Base-by-base conservation (phyloP, 1,140 invertebrate species). In the Archivesica marissinica region DNA sequence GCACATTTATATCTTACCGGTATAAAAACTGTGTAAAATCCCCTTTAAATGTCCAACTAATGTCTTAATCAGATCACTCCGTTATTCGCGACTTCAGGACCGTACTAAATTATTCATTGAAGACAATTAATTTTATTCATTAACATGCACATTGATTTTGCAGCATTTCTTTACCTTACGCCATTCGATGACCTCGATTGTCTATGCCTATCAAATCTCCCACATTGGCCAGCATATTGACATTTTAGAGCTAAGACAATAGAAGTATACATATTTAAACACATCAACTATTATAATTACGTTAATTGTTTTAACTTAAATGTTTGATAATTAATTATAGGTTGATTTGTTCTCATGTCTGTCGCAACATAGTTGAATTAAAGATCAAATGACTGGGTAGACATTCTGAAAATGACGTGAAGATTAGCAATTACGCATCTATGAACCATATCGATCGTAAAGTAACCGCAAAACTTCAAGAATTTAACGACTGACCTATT, bases 261-360 rank as follows among this genome's bases (percentile, higher is more conserved):
- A 64, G 30, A 4, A 7, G 7, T 17, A 64, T 33, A 64, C 4
- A 64, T 35, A 2, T 64, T 35, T 0, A 7, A 64, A 64, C 59
- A 64, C 33, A 35, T 30, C 59, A 64, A 20, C 30, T 64, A 64
- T 20, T 30, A 64, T 64, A 13, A 64, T 64, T 64, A 64, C n/a
- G n/a, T n/a, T n/a, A n/a, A n/a, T n/a, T n/a, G n/a, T n/a, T n/a
- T n/a, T n/a, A n/a, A n/a, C n/a, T n/a, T n/a, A n/a, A n/a, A n/a
- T 64, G 33, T 64, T 17, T 64, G 59, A 64, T 64, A 64, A 64
- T 64, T 64, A 64, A 64, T 64, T 64, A n/a, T 64, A 64, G 59
- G 59, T 64, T 64, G 59, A 35, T 35, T 64, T 35, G 38, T 35
- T 64, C 59, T 64, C 20, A n/a, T 64, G 59, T 64, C 30, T 25